Evolutionary conservation across 2,888 invertebrate species (phyloP), one percentile per base, ranked within the genome.

Genomic region (Euclidia mi): DNA sequence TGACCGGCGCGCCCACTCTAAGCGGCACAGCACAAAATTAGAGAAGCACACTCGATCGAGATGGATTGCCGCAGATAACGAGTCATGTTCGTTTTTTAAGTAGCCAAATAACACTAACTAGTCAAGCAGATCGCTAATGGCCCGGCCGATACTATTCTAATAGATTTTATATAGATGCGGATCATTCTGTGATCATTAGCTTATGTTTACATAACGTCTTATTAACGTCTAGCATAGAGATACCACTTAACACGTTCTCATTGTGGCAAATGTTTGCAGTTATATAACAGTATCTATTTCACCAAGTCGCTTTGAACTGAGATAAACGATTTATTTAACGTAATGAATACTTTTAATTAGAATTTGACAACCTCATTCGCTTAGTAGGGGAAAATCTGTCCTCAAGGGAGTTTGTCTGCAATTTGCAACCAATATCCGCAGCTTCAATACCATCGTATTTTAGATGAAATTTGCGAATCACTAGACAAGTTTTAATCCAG

Each of bases 11-110:
- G 83, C 91, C 90, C 90, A 91, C 91, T 89, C 86, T 15, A 67
- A 72, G 75, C 81, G 76, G 79, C 81, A 79, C 81, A 80, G 82
- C 81, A 85, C 81, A 86, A 82, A 87, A 84, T 85, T 87, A 85
- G 84, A 88, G 85, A 88, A 88, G 85, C 85, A 73, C 82, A 77
- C 78, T 80, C 79, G 66, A 72, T 71, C 82, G 82, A 90, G 92
- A 92, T 90, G 81, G 76, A 92, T 92, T 81, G 85, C 88, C 76
- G 61, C 67, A 87, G 90, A 92, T 91, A 90, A 89, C 85, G 84
- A 85, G 89, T 86, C 88, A 87, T 84, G 87, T 88, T 85, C 79
- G 79, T 84, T 88, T 88, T 86, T 74, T 84, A 89, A 87, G 85
- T 83, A 88, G 86, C 84, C 81, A 82, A 87, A 88, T 83, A 82